Evolutionary conservation across 2,113 vertebrate species (phyloP), one percentile per base, ranked within the genome.

Genomic region (Catharus fuscescens): DNA sequence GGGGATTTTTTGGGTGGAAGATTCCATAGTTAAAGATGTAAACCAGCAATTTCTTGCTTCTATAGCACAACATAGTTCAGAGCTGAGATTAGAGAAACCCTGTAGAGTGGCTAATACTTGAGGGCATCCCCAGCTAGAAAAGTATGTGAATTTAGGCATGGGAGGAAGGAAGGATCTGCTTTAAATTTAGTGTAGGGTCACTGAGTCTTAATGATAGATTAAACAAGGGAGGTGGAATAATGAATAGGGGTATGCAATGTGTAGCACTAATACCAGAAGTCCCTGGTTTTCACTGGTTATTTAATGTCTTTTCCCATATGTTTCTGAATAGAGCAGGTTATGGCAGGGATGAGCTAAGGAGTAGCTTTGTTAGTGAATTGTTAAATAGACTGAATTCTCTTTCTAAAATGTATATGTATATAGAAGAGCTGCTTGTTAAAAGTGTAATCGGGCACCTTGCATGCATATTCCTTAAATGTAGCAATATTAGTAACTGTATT

Each of bases 161-260:
- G 98, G 98, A 98, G 98, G 98, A 98, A 98, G 98, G 98, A 98
- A 98, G 98, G 98, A 98, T 98, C 98, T 98, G 98, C 98, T 98
- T 98, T 98, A 98, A 98, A 97, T 98, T 98, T 98, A 98, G 98
- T 98, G 97, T 98, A 97, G 98, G 98, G 98, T 98, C 98, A 98
- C 98, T 98, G 98, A 98, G 95, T 98, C 98, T 97, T 98, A 98
- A 98, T 98, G 98, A 98, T 98, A 98, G 98, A 98, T 98, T 98
- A 98, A 98, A 98, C 97, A 98, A 97, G 98, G 97, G 98, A 98
- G 97, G 96, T 97, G 91, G 97, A 97, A 98, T 97, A 98, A 98
- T 98, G 98, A 98, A 98, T 98, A 97, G 98, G 98, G 98, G 97
- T 98, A 97, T 98, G 97, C 97, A 97, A 69, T 98, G 98, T 98